Conservation (phyloP, 2,797 vertebrate species). For the Diplodus sargus region DNA sequence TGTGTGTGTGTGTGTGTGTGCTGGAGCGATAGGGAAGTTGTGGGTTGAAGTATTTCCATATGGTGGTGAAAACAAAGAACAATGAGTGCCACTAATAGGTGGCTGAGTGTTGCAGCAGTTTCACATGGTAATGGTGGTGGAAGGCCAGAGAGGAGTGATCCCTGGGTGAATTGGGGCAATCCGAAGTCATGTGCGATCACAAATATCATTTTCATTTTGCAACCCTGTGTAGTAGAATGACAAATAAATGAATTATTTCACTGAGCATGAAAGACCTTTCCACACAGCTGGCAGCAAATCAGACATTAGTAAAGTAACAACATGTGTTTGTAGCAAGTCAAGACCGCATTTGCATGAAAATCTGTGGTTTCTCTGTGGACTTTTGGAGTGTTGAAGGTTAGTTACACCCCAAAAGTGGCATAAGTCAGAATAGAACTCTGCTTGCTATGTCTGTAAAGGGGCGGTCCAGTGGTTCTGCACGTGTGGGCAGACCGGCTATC, state of each 20-base stretch:
- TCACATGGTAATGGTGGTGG: conserved; percentile 68
- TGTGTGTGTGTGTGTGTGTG: conserved; percentile 16
- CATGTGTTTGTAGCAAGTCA: too few species aligned
- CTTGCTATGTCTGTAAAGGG: too few species aligned
- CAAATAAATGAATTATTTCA: not conserved
- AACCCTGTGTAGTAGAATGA: not conserved
- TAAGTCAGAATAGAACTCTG: too few species aligned
- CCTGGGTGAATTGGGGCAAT: not conserved
- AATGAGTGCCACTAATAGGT: conserved; percentile 82
- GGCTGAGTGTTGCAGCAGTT: conserved; percentile 76
- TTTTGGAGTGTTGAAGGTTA: too few species aligned
- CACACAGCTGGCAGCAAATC: not conserved
- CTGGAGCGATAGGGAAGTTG: conserved; percentile 49
- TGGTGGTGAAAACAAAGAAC: conserved; percentile 79
- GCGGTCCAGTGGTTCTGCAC: too few species aligned
- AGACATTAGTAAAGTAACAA: not conserved
- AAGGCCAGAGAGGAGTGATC: conserved; percentile 10
- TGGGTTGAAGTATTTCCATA: conserved; percentile 83
- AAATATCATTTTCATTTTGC: not conserved
- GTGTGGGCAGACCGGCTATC: too few species aligned
- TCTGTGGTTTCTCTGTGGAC: too few species aligned
- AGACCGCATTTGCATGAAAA: too few species aligned
- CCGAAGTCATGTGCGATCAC: not conserved
- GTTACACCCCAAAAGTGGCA: too few species aligned
- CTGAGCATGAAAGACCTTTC: not conserved